Percentiles rank a stretch among this genome's conserved stretches.
Conservation (phyloP, 2,888 invertebrate species). For the Agonum fuliginosum region DNA sequence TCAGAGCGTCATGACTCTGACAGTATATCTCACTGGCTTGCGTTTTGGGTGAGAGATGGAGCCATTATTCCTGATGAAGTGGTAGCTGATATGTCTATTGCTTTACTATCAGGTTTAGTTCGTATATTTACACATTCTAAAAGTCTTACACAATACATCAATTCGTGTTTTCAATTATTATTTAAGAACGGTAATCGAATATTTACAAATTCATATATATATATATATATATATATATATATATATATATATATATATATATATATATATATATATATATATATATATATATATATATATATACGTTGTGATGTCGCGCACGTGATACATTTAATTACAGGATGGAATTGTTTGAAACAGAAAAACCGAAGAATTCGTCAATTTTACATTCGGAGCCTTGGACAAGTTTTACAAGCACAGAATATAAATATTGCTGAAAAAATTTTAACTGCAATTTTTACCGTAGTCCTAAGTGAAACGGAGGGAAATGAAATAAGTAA, state of each 20-base stretch:
- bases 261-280: no score
- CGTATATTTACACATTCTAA: no score
- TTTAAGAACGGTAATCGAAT: conserved; percentile 10
- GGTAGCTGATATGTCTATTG: no score
- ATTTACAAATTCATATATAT: conserved; percentile 30
- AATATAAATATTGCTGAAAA: conserved; percentile 1
- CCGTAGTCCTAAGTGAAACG: conserved; percentile 6
- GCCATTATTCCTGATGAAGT: no score
- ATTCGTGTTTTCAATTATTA: conserved; percentile 40
- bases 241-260: no score
- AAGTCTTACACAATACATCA: no score
- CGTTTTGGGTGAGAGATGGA: conserved; percentile 60
- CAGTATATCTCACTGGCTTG: conserved; percentile 59
- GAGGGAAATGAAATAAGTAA: conserved; percentile 12
- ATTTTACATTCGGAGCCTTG: conserved; percentile 7
- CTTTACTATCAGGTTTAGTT: no score
- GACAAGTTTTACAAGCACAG: background rate
- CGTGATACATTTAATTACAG: conserved; percentile 53
- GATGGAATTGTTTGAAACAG: conserved; percentile 41
- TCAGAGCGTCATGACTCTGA: conserved; percentile 60
- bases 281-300: no score
- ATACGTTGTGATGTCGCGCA: conserved; percentile 59
- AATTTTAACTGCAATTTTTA: conserved; percentile 16
- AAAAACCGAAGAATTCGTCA: conserved; percentile 13
- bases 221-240: no score